These are phyloP conservation scores for Percopsis omiscomaycus DNA, from an alignment of 2,797 vertebrate genomes.

Conservation along the genomic window DNA sequence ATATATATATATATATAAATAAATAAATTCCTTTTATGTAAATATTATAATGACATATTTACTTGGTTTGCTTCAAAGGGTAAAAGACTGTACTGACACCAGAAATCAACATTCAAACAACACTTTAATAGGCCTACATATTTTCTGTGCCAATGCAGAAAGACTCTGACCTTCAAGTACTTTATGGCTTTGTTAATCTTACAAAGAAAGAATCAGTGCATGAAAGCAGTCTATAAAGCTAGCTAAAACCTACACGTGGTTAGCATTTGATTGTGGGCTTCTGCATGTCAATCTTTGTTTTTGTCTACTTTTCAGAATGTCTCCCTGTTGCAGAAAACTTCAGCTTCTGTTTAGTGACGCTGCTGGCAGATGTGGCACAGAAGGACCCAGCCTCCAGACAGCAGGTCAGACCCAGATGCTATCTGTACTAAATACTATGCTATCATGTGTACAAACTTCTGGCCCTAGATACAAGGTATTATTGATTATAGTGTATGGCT, in stretches of 20 bases:
- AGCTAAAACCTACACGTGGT: neutral
- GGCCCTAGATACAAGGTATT: too few species aligned
- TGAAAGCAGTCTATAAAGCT: too few species aligned
- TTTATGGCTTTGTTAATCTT: neutral
- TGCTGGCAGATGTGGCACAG: conserved; percentile 91
- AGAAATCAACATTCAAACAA: neutral
- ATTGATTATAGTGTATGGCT: too few species aligned
- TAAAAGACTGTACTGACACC: neutral
- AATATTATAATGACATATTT: too few species aligned
- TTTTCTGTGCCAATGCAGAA: conserved; percentile 2
- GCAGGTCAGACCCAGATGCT: conserved; percentile 75
- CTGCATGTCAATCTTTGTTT: neutral
- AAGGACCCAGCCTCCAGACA: conserved; percentile 80
- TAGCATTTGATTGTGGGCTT: neutral
- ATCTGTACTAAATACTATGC: too few species aligned
- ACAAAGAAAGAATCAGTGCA: neutral
- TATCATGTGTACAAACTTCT: too few species aligned
- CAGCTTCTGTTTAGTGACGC: conserved; percentile 92
- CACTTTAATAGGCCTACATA: too few species aligned
- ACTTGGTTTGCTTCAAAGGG: too few species aligned
- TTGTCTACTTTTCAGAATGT: conserved; percentile 72
- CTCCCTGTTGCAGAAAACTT: conserved; percentile 95
- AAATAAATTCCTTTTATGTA: too few species aligned
- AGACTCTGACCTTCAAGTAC: neutral
- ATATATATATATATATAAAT: too few species aligned